A percentile compares a stretch with the other conserved stretches of the same genome.
These are phyloP conservation scores for Hofmannophila pseudospretella DNA, from an alignment of 2,888 invertebrate genomes.

Conservation along the genomic window DNA sequence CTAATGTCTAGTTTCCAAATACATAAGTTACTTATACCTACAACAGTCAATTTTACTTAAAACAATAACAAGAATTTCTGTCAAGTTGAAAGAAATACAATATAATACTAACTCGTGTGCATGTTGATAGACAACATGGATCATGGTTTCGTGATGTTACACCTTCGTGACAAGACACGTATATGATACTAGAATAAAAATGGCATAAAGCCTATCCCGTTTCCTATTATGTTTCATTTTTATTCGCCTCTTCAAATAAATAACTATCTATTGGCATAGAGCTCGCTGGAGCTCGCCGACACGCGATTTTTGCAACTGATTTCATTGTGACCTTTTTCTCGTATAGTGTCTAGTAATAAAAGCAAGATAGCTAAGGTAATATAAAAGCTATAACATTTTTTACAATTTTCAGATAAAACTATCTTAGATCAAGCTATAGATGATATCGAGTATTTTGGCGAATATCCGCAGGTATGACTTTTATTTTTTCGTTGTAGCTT, in stretches of 20 bases:
- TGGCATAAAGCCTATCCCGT: neutral
- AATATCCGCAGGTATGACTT: slow-evolving; percentile 72
- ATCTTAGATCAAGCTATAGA: slow-evolving; percentile 81
- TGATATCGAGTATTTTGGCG: slow-evolving; percentile 79
- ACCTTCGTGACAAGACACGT: slow-evolving; percentile 3
- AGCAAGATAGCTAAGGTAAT: too few relatives aligned
- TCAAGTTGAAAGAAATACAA: too few relatives aligned
- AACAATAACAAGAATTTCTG: too few relatives aligned
- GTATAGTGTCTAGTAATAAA: too few relatives aligned
- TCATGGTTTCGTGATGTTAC: slow-evolving; percentile 5
- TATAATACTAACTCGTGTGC: too few relatives aligned
- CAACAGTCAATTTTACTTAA: too few relatives aligned
- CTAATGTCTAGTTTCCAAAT: too few relatives aligned
- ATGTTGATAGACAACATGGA: too few relatives aligned
- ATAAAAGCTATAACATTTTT: neutral
- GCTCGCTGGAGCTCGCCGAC: slow-evolving; percentile 4
- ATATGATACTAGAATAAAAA: neutral
- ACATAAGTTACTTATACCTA: too few relatives aligned
- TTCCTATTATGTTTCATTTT: neutral
- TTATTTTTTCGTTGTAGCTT: too few relatives aligned
- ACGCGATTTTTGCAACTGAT: slow-evolving; percentile 12
- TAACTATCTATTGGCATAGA: slow-evolving; percentile 5
- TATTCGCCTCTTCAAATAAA: slow-evolving; percentile 4
- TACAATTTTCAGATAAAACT: slow-evolving; percentile 81
- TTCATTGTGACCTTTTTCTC: too few relatives aligned